Evolutionary conservation across 2,113 vertebrate species (phyloP).

Genomic region (Malurus alboscapulatus): DNA sequence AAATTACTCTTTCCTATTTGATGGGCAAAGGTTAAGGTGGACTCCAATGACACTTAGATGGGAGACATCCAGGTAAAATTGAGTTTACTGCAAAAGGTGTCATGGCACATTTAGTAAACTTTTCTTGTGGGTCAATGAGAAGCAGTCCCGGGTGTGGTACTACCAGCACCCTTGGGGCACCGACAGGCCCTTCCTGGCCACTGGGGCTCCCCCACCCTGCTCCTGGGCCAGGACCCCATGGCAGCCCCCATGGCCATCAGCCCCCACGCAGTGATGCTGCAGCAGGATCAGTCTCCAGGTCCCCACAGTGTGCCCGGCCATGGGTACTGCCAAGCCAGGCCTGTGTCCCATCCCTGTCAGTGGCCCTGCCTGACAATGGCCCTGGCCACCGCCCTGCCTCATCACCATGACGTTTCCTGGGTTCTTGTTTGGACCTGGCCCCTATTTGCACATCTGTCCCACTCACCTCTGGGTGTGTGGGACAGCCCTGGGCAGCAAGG

Average conservation of each 20-base stretch:
- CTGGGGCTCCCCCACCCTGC: neutral
- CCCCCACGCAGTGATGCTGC: accelerated
- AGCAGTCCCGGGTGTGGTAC: neutral
- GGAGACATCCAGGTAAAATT: neutral
- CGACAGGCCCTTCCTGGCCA: accelerated
- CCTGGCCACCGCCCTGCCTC: neutral
- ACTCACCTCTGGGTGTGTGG: neutral
- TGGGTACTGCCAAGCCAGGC: too few species aligned
- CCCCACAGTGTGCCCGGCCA: accelerated
- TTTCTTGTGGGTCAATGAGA: neutral
- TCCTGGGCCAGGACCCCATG: neutral
- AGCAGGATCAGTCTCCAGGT: neutral
- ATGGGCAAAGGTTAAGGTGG: neutral
- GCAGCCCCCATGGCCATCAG: neutral
- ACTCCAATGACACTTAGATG: neutral
- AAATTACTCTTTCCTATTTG: neutral
- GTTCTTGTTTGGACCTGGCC: neutral
- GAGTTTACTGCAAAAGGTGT: neutral
- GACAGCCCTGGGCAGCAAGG: neutral
- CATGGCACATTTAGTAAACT: neutral
- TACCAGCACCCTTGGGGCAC: neutral
- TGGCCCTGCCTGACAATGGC: accelerated
- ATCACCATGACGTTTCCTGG: accelerated
- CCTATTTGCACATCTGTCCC: neutral
- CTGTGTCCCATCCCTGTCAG: neutral